phyloP scores from a whole-genome alignment of 2,888 invertebrate genomes.

The Apeira syringaria region DNA sequence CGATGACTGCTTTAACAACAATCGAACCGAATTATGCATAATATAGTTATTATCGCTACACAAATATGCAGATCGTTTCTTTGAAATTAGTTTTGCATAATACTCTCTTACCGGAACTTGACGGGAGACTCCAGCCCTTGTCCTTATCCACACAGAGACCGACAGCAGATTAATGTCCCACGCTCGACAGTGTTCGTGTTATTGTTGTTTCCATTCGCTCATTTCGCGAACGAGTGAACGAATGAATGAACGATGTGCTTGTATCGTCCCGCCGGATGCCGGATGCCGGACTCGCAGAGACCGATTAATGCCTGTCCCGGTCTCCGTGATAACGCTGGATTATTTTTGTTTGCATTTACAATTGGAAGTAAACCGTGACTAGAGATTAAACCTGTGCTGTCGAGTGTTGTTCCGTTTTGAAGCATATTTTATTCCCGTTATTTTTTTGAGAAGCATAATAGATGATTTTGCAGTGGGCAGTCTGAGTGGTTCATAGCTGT shows the following conservation, averaged over 20 bases:
- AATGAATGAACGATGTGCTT: constrained; percentile 33
- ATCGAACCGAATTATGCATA: no score
- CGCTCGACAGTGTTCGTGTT: constrained; percentile 32
- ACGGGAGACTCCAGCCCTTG: constrained; percentile 13
- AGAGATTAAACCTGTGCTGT: constrained; percentile 20
- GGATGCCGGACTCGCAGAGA: constrained; percentile 25
- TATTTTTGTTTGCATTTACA: constrained; percentile 22
- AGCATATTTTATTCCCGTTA: constrained; percentile 8
- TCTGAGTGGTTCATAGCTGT: no score
- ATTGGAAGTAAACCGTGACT: constrained; percentile 21
- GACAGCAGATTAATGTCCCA: constrained; percentile 36
- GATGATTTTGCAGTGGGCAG: no score
- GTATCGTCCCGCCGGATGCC: constrained; percentile 30
- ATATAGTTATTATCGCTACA: no score
- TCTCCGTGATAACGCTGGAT: constrained; percentile 26
- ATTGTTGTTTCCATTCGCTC: constrained; percentile 40
- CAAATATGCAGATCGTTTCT: no score
- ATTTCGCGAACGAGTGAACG: constrained; percentile 30
- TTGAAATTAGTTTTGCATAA: no score
- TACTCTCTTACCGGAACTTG: no score
- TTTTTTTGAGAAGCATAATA: no score
- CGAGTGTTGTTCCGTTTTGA: constrained; percentile 13
- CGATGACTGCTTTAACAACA: no score
- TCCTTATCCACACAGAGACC: constrained; percentile 20
- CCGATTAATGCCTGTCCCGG: constrained; percentile 32